These are phyloP conservation scores for Agonopterix heracliana DNA, from an alignment of 2,888 invertebrate species.

Conservation along the genomic window DNA sequence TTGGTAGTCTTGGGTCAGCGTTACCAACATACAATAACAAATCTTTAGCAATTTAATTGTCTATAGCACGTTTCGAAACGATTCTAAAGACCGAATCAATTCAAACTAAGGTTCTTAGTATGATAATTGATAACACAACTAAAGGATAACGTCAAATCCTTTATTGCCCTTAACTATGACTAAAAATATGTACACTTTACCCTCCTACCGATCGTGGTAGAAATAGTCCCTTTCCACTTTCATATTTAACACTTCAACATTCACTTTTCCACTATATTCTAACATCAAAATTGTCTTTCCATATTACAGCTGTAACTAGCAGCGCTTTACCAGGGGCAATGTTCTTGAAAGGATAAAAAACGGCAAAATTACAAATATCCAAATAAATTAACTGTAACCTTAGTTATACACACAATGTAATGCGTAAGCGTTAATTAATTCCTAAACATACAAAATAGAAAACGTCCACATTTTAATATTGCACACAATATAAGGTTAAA, in stretches of 20 bases:
- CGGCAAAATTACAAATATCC: background rate
- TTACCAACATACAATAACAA: too few species aligned
- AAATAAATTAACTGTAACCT: background rate
- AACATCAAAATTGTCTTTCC: slow-evolving; percentile 25
- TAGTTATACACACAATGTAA: background rate
- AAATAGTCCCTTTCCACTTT: slow-evolving; percentile 32
- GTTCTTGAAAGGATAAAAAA: slow-evolving; percentile 48
- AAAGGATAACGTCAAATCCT: slow-evolving; percentile 60
- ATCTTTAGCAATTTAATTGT: too few species aligned
- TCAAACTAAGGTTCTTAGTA: too few species aligned
- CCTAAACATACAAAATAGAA: background rate
- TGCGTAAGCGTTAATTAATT: background rate
- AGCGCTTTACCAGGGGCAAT: slow-evolving; percentile 67
- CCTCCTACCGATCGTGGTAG: slow-evolving; percentile 36
- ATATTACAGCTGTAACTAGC: slow-evolving; percentile 37
- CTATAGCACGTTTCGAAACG: too few species aligned
- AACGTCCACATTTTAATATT: slow-evolving; percentile 3
- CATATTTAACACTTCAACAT: slow-evolving; percentile 15
- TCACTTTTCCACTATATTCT: slow-evolving; percentile 42
- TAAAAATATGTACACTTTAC: slow-evolving; percentile 50
- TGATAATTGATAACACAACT: slow-evolving; percentile 31
- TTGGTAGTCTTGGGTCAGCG: too few species aligned
- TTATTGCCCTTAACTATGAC: slow-evolving; percentile 50
- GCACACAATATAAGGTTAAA: slow-evolving; percentile 8
- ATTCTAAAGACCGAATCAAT: too few species aligned